phyloP scores from a whole-genome alignment of 2,888 invertebrate species.

The Hesperia comma region DNA sequence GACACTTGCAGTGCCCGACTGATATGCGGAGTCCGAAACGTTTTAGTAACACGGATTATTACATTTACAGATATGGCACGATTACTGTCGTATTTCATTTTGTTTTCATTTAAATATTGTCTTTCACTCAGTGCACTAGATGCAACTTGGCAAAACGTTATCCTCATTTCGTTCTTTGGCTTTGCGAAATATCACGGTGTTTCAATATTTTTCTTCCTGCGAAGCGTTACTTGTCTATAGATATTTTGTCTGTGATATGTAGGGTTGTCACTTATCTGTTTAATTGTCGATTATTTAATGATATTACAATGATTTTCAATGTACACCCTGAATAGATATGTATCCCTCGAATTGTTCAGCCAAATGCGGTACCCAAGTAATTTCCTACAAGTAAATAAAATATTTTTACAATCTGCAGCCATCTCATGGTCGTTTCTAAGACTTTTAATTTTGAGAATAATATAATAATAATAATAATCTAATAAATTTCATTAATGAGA shows the following conservation, averaged over 20 bases:
- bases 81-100: slow-evolving; percentile 43
- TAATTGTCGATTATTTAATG: slow-evolving; percentile 47
- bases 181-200: slow-evolving; percentile 81
- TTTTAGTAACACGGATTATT: slow-evolving; percentile 10
- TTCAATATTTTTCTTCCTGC: slow-evolving; percentile 67
- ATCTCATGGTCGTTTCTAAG: slow-evolving; percentile 82
- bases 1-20: slow-evolving; percentile 64
- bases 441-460: slow-evolving; percentile 71
- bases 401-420: slow-evolving; percentile 80
- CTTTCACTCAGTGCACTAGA: slow-evolving; percentile 65
- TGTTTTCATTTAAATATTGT: slow-evolving; percentile 46
- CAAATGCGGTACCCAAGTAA: slow-evolving; percentile 72
- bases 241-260: slow-evolving; percentile 76
- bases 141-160: slow-evolving; percentile 64
- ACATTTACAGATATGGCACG: slow-evolving; percentile 63
- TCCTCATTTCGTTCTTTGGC: slow-evolving; percentile 74
- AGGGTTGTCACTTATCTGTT: slow-evolving; percentile 53
- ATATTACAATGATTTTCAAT: slow-evolving; percentile 55
- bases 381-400: slow-evolving; percentile 80
- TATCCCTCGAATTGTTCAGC: slow-evolving; percentile 52
- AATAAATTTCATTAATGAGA: slow-evolving; percentile 83
- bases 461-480: slow-evolving; percentile 73
- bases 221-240: slow-evolving; percentile 50
- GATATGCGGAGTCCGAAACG: slow-evolving; percentile 54
- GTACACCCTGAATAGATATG: slow-evolving; percentile 76